Base-by-base conservation (phyloP, 2,113 vertebrate species). In the Monopterus albus region DNA sequence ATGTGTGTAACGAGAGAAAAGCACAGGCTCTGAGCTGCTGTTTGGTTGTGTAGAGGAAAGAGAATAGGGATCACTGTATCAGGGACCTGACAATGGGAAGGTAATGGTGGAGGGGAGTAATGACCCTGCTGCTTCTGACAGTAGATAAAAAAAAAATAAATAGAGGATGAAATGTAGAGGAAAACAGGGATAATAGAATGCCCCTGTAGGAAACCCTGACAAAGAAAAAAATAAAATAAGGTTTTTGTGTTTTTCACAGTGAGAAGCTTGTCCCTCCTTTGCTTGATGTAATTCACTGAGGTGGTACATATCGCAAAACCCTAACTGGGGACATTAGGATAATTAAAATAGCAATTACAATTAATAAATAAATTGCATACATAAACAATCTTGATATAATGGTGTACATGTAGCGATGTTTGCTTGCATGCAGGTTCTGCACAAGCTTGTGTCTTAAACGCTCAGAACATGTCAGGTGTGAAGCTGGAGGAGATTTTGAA, bases 1-100 rank as follows among this genome's bases (percentile, higher is more conserved):
- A 82, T 69, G 82, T 86, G 72, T 61, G 72, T 59, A 74, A 81
- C 21, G 47, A n/a, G 81, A 79, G 65, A n/a, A 47, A 67, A 67
- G 51, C 70, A 25, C 51, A 63, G 55, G 10, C 70, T 71, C 46
- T 12, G 56, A 77, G 66, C 28, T 57, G 57, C 51, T 56, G 65
- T 64, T 77, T 11, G 29, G 47, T 31, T 42, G 62, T 51, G 66
- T 8, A 10, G 31, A 66, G 31, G 40, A 57, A 51, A 28, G 51
- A 75, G 36, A 51, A 76, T 3, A 61, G 18, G 61, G 55, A 26
- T 21, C 50, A 36, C 20, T 25, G 53, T 36, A 65, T 72, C 60
- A 55, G 12, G 62, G 68, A 68, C 35, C 57, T 53, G 23, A 46
- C 56, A 70, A 25, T 43, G 14, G 58, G 56, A 42, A 68, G 69